Percentiles rank a stretch among this genome's conserved stretches.
Evolutionary conservation across 2,113 vertebrate species (phyloP).

Genomic region (Chaetodon auriga): DNA sequence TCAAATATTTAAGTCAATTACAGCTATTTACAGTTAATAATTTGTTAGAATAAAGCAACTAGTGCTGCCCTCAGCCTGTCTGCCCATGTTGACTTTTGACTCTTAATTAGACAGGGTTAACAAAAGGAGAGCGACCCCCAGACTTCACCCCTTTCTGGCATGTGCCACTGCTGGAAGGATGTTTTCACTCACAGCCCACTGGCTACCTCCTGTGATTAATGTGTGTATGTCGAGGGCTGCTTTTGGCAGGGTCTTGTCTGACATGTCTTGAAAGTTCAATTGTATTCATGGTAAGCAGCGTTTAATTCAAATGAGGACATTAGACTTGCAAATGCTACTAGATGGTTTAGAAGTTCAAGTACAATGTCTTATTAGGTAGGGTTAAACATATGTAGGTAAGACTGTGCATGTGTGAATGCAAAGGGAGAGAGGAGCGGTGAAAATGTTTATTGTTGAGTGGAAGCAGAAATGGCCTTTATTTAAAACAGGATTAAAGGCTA

Average conservation of each 20-base stretch:
- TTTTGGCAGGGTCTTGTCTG: slow-evolving; percentile 86
- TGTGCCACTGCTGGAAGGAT: slow-evolving; percentile 63
- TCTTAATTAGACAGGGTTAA: slow-evolving; percentile 84
- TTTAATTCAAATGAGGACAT: slow-evolving; percentile 89
- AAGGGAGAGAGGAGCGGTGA: not conserved
- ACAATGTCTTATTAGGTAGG: slow-evolving; percentile 63
- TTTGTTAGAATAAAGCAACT: slow-evolving; percentile 60
- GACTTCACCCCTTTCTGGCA: slow-evolving; percentile 50
- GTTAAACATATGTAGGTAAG: slow-evolving; percentile 53
- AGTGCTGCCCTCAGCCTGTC: slow-evolving; percentile 63
- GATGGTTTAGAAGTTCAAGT: slow-evolving; percentile 83
- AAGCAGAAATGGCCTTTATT: slow-evolving; percentile 14
- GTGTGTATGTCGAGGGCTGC: slow-evolving; percentile 77
- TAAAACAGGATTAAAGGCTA: slow-evolving; percentile 39
- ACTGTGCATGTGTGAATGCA: slow-evolving; percentile 17
- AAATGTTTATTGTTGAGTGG: not conserved
- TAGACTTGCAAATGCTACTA: slow-evolving; percentile 87
- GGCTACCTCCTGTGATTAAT: slow-evolving; percentile 81
- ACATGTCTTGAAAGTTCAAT: slow-evolving; percentile 87
- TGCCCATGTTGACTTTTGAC: slow-evolving; percentile 64
- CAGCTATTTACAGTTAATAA: slow-evolving; percentile 38
- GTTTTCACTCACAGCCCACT: slow-evolving; percentile 65
- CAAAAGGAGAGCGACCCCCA: slow-evolving; percentile 71
- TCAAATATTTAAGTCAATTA: slow-evolving; percentile 69
- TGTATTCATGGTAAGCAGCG: slow-evolving; percentile 86